phyloP scores from a whole-genome alignment of 37 sponge, comb jelly and placozoan genomes.

The Chondrilla cf. caribensis region DNA sequence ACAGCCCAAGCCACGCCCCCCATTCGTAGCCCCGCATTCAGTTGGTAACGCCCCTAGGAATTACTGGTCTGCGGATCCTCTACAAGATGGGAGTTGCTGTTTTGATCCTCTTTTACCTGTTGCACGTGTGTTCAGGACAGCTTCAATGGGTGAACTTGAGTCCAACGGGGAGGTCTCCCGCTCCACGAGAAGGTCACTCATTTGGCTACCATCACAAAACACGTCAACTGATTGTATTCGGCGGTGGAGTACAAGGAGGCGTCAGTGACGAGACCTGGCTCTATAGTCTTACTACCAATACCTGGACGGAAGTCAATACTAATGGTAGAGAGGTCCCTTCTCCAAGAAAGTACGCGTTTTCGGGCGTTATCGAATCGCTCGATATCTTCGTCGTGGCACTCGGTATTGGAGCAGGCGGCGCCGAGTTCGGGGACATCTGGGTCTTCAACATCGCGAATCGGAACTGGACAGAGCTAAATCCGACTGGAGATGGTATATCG shows the following conservation, averaged over 20 bases:
- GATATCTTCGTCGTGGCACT: constrained; percentile 51
- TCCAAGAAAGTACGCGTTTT: not conserved
- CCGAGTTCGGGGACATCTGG: constrained; percentile 47
- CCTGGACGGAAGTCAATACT: constrained; percentile 3
- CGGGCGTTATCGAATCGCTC: constrained; percentile 23
- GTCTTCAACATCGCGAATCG: constrained; percentile 8
- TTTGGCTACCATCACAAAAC: constrained; percentile 13
- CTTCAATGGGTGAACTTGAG: not conserved
- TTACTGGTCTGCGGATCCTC: too few species aligned
- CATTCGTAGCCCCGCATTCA: not conserved
- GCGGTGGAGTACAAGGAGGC: not conserved
- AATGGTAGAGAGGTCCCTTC: not conserved
- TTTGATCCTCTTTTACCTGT: not conserved
- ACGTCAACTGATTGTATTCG: constrained; percentile 25
- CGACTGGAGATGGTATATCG: constrained; percentile 8
- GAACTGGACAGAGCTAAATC: constrained; percentile 13
- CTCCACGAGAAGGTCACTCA: not conserved
- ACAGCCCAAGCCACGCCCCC: not conserved
- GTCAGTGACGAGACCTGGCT: constrained; percentile 28
- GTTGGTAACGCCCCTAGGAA: too few species aligned
- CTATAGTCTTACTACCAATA: not conserved
- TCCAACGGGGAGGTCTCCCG: not conserved
- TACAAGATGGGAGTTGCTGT: not conserved
- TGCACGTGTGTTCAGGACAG: not conserved
- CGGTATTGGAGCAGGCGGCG: not conserved